A percentile compares a stretch with the other conserved stretches of the same genome.
These are phyloP conservation scores for Antigone vipio DNA, from an alignment of 2,113 vertebrate species.

Conservation along the genomic window DNA sequence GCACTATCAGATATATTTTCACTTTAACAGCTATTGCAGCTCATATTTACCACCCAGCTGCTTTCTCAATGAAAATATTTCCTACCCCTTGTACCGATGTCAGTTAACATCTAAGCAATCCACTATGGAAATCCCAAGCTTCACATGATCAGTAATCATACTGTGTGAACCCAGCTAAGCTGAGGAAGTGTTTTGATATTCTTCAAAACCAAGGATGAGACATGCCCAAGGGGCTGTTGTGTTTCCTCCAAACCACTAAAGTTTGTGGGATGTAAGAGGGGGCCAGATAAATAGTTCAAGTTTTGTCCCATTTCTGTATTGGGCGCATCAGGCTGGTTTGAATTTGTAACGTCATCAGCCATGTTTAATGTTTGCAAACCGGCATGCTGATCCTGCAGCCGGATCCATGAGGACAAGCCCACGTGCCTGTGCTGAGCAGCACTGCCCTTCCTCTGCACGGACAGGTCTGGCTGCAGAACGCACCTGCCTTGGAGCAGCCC, in stretches of 20 bases:
- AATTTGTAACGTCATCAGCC: neutral
- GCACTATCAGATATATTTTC: neutral
- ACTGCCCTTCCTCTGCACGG: neutral
- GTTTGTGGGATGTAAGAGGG: neutral
- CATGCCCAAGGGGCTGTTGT: neutral
- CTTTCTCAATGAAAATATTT: neutral
- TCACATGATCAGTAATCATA: neutral
- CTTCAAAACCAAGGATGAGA: neutral
- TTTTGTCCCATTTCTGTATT: neutral
- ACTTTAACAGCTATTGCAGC: neutral
- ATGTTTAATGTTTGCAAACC: neutral
- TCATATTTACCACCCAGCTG: neutral
- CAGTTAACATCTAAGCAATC: neutral
- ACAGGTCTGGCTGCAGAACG: neutral
- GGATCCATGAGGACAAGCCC: neutral
- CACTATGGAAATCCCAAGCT: neutral
- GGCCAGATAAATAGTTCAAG: neutral
- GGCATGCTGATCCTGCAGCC: neutral
- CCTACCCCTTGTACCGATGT: rapidly evolving
- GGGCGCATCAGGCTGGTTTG: neutral
- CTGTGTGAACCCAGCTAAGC: neutral
- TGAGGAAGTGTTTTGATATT: neutral
- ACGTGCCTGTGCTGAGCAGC: rapidly evolving
- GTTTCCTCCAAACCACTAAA: neutral
- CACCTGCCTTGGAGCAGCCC: rapidly evolving